Evolutionary conservation across 2,113 vertebrate species (phyloP), one percentile per base, ranked within the genome.

Genomic region (Reinhardtius hippoglossoides): DNA sequence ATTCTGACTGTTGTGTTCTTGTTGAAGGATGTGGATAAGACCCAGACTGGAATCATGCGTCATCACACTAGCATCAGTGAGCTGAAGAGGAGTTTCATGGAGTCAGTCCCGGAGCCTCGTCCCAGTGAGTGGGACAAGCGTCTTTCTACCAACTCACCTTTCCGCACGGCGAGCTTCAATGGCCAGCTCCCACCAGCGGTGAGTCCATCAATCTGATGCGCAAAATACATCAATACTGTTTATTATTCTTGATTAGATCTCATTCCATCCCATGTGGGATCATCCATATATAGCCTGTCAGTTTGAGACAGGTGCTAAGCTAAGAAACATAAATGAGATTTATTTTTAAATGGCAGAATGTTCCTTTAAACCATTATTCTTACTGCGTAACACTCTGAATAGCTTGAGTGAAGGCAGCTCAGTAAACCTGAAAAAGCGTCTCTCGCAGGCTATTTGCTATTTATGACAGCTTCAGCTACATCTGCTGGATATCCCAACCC

Each of bases 71-170:
- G 96, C 88, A 98, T 99, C 92, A 99, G 97, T 37, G 98, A 99
- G 87, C 74, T 99, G 65, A 99, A 99, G 91, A 96, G 98, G 89
- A 99, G 96, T 82, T 99, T 99, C 75, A 99, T 99, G 98, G 98
- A 99, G 85, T 97, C 97, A 0, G 95, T 97, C 40, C 98, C 98
- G 0, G 97, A 96, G 64, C 95, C 97, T 18, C 94, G 94, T 62
- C 96, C 96, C 73, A 99, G 97, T 4, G 98, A 99, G 87, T 99
- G 98, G 98, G 98, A 99, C 92, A 99, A 98, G 69, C 97, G 98
- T 40, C 94, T 99, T 58, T 98, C 97, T 69, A 95, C 95, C 67
- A 96, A 97, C 89, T 99, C 98, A 1, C 98, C 98, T 0, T 98
- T 98, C 90, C 96, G 97, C 26, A 96, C 96, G 0, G 94, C 95